A percentile compares a stretch with the other conserved stretches of the same genome.
Evolutionary conservation across 2,888 invertebrate species (phyloP).

Genomic region (Tinea pellionella): DNA sequence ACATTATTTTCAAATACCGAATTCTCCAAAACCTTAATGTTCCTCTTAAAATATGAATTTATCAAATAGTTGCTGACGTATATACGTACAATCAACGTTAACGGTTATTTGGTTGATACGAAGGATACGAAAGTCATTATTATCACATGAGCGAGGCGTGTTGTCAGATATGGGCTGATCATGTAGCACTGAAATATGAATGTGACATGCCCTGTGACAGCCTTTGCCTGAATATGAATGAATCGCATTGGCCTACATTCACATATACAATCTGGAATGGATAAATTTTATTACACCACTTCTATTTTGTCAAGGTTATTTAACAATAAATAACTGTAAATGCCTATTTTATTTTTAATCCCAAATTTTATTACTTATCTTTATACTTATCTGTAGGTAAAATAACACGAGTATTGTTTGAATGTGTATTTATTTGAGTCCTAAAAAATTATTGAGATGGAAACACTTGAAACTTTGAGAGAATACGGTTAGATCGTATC

Average conservation of each 20-base stretch:
- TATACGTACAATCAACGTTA: too few relatives aligned
- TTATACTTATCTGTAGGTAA: not conserved
- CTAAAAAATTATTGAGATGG: not conserved
- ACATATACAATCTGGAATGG: constrained; percentile 1
- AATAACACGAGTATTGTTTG: too few relatives aligned
- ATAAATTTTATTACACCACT: constrained; percentile 10
- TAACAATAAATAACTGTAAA: not conserved
- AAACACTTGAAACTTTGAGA: not conserved
- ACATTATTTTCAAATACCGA: too few relatives aligned
- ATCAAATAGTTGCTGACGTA: too few relatives aligned
- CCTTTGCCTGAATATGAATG: constrained; percentile 31
- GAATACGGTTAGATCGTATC: not conserved
- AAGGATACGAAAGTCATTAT: constrained; percentile 20
- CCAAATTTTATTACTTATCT: not conserved
- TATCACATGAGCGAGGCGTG: constrained; percentile 18
- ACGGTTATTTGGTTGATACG: too few relatives aligned
- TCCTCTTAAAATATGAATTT: too few relatives aligned
- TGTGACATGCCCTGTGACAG: constrained; percentile 24
- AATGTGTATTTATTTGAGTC: not conserved
- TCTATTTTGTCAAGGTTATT: not conserved
- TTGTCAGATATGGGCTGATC: constrained; percentile 20
- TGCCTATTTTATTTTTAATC: not conserved
- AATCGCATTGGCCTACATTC: constrained; percentile 23
- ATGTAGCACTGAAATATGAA: constrained; percentile 32
- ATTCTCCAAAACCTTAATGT: too few relatives aligned